phyloP scores from a whole-genome alignment of 2,113 vertebrate species.

The Merops nubicus region DNA sequence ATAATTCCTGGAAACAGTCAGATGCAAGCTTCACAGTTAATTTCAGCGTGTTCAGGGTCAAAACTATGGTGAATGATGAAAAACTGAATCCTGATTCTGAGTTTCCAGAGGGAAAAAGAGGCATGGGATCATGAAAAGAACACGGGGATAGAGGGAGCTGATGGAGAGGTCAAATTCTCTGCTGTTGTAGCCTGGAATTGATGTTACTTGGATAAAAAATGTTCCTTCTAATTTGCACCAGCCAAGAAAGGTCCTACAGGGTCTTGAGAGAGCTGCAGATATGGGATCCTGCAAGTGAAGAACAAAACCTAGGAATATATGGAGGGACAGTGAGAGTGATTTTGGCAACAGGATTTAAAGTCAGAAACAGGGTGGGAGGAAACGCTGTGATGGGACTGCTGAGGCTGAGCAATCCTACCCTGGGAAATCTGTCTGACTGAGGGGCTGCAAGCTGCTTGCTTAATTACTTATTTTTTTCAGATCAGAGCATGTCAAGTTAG shows the following conservation, averaged over 20 bases:
- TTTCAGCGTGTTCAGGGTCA: background rate
- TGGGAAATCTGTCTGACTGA: constrained; percentile 9
- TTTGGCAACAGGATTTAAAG: constrained; percentile 6
- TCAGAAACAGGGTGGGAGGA: background rate
- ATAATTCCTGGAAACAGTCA: background rate
- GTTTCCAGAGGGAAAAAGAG: background rate
- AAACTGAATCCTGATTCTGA: background rate
- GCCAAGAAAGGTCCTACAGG: constrained; percentile 1
- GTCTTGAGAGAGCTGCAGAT: constrained; percentile 26
- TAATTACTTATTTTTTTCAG: constrained; percentile 10
- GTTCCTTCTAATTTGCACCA: background rate
- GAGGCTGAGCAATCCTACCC: background rate
- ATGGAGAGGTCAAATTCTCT: background rate
- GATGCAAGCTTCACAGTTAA: background rate
- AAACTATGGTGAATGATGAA: background rate
- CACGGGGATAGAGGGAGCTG: background rate
- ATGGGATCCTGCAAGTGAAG: background rate
- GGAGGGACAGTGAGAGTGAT: background rate
- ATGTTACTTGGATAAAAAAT: background rate
- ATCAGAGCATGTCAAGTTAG: constrained; percentile 1
- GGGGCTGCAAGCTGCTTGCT: background rate
- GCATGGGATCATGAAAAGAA: background rate
- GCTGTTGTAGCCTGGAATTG: background rate
- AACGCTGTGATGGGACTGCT: background rate
- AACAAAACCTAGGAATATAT: background rate